Percentiles rank a stretch among this genome's conserved stretches.
Conservation (phyloP, 2,888 invertebrate species). For the Caenorhabditis uteleia region DNA sequence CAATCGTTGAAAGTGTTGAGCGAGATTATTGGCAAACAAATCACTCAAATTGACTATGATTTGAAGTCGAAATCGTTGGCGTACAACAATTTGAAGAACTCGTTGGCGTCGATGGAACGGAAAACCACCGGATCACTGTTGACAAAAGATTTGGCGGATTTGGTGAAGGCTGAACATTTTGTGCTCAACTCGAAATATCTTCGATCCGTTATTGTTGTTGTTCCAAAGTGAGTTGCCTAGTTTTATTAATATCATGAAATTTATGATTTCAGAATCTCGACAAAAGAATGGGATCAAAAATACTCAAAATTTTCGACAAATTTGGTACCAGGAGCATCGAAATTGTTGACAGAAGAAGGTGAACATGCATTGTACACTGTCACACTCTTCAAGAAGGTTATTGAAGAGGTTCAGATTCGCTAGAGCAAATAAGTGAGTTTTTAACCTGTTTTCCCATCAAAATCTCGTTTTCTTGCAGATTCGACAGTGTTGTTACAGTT, state of each 20-base stretch:
- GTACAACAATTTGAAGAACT: constrained; percentile 96
- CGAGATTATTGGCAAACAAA: constrained; percentile 94
- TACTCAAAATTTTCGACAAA: constrained; percentile 95
- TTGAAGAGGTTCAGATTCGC: constrained; percentile 87
- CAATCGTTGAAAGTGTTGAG: constrained; percentile 95
- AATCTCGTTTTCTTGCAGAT: too few species aligned
- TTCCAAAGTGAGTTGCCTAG: constrained; percentile 84
- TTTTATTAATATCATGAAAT: too few species aligned
- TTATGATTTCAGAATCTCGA: constrained; percentile 79
- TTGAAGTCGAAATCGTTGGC: constrained; percentile 91
- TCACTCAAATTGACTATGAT: constrained; percentile 96
- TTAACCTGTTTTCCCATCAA: not conserved
- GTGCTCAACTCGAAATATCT: constrained; percentile 97
- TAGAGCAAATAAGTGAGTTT: constrained; percentile 84
- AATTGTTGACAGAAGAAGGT: constrained; percentile 83
- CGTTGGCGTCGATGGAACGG: constrained; percentile 92
- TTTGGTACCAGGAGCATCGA: constrained; percentile 83
- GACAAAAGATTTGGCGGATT: constrained; percentile 93
- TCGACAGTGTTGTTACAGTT: too few species aligned
- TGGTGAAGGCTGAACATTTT: constrained; percentile 98
- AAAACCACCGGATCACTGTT: constrained; percentile 96
- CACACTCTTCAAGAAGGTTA: constrained; percentile 92
- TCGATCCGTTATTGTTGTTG: constrained; percentile 93
- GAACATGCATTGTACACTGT: constrained; percentile 77
- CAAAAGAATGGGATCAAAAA: constrained; percentile 86